Evolutionary conservation across 2,888 invertebrate species (phyloP).

Genomic region (Eumerus sabulonum): DNA sequence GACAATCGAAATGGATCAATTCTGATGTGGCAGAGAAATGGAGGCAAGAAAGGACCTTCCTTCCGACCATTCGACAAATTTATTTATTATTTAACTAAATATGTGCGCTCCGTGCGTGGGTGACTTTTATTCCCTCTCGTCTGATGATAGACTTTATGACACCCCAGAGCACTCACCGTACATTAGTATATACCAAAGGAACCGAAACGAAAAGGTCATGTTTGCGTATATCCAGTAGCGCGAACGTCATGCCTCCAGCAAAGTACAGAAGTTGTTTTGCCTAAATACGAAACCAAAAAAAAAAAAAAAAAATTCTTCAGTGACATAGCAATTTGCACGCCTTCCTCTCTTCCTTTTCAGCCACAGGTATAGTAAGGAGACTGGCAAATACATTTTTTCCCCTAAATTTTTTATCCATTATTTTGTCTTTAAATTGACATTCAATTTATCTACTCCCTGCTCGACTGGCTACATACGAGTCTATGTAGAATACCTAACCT

Average conservation of each 20-base stretch:
- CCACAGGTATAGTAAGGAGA: constrained; percentile 19
- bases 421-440: constrained; percentile 36
- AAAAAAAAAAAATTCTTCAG: constrained; percentile 15
- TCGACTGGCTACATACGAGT: too few relatives aligned
- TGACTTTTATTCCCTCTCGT: constrained; percentile 12
- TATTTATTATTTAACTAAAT: constrained; percentile 18
- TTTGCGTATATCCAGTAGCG: constrained; percentile 26
- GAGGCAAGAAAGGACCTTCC: not conserved
- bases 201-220: not conserved
- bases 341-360: not conserved
- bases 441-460: constrained; percentile 49
- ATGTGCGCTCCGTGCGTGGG: constrained; percentile 18
- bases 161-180: not conserved
- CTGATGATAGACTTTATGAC: constrained; percentile 21
- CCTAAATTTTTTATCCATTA: not conserved
- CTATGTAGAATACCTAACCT: too few relatives aligned
- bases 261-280: constrained; percentile 17
- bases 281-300: too few relatives aligned
- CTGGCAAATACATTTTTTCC: too few relatives aligned
- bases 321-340: constrained; percentile 45
- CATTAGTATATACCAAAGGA: constrained; percentile 9
- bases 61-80: not conserved
- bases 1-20: constrained; percentile 8
- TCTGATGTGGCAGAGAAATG: not conserved
- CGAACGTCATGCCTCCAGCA: not conserved